Conservation (phyloP, 2,888 invertebrate genomes). For the Cerceris ruficornis region DNA sequence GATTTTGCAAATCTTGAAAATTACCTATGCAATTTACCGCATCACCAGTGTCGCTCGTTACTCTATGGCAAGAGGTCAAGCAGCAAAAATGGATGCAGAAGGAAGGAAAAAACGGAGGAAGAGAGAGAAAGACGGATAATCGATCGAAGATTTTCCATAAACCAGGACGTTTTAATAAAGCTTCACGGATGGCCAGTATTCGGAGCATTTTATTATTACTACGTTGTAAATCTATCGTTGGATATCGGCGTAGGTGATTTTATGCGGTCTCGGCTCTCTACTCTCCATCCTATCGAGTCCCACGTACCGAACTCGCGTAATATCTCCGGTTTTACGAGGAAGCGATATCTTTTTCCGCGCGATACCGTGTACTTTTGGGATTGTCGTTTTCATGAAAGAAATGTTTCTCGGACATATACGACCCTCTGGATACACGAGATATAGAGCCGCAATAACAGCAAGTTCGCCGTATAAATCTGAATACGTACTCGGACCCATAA, state of each 20-base stretch:
- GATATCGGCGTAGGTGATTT: constrained; percentile 43
- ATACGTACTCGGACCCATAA: constrained; percentile 50
- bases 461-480: constrained; percentile 52
- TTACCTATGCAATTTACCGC: no score
- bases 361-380: constrained; percentile 51
- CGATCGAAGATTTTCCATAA: constrained; percentile 38
- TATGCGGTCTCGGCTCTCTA: constrained; percentile 12
- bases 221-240: constrained; percentile 48
- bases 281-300: background rate
- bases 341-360: constrained; percentile 53
- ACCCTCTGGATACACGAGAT: constrained; percentile 31
- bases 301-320: constrained; percentile 31
- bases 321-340: constrained; percentile 56
- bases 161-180: constrained; percentile 53
- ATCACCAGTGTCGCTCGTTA: no score
- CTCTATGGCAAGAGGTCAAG: no score
- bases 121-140: constrained; percentile 14
- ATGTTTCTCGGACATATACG: constrained; percentile 25
- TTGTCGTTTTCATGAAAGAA: constrained; percentile 54
- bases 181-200: constrained; percentile 30
- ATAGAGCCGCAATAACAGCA: constrained; percentile 48
- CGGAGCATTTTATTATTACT: constrained; percentile 47
- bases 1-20: no score
- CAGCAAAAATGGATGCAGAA: no score
- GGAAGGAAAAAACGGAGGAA: background rate